phyloP scores from a whole-genome alignment of 2,888 invertebrate genomes.

The Eupithecia tripunctaria region DNA sequence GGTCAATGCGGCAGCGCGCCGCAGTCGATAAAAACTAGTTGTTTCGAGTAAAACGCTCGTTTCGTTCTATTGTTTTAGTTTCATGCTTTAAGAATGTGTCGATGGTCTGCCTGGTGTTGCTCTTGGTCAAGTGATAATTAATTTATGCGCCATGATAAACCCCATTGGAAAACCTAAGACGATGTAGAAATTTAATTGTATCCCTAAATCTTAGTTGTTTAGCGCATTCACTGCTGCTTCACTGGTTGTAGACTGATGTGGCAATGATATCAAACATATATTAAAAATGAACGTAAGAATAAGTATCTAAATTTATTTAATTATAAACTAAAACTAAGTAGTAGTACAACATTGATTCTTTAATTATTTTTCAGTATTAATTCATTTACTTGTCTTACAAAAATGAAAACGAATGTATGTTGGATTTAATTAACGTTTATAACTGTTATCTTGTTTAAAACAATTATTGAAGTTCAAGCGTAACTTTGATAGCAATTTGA shows the following conservation, averaged over 20 bases:
- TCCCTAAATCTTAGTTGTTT: neutral
- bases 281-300: no score
- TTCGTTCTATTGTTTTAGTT: conserved; percentile 37
- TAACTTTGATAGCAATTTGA: conserved; percentile 24
- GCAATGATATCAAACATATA: no score
- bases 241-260: no score
- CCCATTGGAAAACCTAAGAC: neutral
- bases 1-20: conserved; percentile 77
- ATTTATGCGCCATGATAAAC: conserved; percentile 1
- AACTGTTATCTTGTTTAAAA: conserved; percentile 7
- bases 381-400: neutral
- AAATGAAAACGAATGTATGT: neutral
- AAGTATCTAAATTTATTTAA: no score
- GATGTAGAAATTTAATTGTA: neutral
- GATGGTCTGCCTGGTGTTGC: conserved; percentile 15
- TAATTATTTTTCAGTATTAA: neutral
- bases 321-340: no score
- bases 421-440: neutral
- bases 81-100: conserved; percentile 13
- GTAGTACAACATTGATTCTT: no score
- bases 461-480: conserved; percentile 14
- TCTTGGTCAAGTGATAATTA: neutral
- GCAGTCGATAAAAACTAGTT: conserved; percentile 61
- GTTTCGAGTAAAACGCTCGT: conserved; percentile 57
- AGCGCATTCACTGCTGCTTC: no score